Percentiles rank a stretch among this genome's conserved stretches.
These are phyloP conservation scores for Probosciger aterrimus DNA, from an alignment of 2,113 vertebrate species.

Conservation along the genomic window DNA sequence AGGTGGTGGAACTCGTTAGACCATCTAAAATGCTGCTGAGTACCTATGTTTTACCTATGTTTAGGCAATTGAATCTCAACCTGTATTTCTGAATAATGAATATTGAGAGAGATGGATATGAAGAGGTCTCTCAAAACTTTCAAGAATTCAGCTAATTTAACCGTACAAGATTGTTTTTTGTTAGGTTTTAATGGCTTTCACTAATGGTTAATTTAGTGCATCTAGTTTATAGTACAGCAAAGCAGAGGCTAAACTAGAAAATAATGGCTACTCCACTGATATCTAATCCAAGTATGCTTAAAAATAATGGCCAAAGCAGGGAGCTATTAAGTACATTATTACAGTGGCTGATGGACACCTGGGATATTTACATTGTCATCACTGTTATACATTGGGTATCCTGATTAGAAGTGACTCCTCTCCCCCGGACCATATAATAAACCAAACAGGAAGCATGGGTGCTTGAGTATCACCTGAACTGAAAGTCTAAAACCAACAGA, in stretches of 20 bases:
- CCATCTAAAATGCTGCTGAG: background rate
- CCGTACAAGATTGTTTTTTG: background rate
- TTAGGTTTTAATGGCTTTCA: background rate
- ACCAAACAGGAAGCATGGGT: rapidly evolving
- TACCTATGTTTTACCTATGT: background rate
- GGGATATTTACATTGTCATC: background rate
- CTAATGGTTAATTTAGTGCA: background rate
- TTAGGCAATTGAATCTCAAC: background rate
- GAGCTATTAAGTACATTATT: background rate
- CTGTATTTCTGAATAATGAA: background rate
- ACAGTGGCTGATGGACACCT: background rate
- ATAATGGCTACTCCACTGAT: background rate
- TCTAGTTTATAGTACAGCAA: background rate
- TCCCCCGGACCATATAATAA: rapidly evolving
- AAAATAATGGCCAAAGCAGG: background rate
- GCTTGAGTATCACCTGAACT: background rate
- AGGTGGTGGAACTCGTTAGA: background rate
- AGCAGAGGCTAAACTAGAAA: background rate
- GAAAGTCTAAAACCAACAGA: background rate
- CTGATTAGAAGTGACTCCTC: background rate
- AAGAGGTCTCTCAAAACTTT: background rate
- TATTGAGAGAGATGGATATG: background rate
- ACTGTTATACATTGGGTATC: background rate
- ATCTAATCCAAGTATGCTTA: background rate
- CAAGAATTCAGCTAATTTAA: background rate